A percentile compares a stretch with the other conserved stretches of the same genome.
phyloP scores from a whole-genome alignment of 2,113 vertebrate species.

The Cebus imitator region DNA sequence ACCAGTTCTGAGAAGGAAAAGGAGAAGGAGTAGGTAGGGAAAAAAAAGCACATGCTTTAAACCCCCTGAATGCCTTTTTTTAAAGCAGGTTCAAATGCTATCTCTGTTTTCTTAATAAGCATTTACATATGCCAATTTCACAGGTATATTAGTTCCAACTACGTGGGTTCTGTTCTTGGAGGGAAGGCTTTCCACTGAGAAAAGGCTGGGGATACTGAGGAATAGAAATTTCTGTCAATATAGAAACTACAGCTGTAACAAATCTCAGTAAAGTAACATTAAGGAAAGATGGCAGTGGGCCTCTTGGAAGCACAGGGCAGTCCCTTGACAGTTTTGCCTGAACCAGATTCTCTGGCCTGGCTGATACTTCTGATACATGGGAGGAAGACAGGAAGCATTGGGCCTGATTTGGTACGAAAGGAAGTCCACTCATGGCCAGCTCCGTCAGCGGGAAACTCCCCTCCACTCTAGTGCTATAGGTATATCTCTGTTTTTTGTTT shows the following conservation, averaged over 20 bases:
- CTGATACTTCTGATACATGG: not conserved
- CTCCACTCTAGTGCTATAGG: no score
- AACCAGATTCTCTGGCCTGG: not conserved
- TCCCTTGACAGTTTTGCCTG: not conserved
- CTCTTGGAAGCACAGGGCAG: not conserved
- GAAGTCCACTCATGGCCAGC: not conserved
- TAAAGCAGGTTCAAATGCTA: not conserved
- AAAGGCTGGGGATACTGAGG: rapidly evolving
- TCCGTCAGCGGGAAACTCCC: not conserved
- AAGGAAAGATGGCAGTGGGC: not conserved
- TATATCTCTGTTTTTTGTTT: no score
- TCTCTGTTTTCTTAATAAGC: not conserved
- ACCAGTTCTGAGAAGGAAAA: not conserved
- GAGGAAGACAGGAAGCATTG: not conserved
- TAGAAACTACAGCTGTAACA: not conserved
- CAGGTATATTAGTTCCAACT: no score
- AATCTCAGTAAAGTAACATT: not conserved
- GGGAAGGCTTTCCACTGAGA: not conserved
- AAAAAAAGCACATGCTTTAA: no score
- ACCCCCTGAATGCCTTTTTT: not conserved
- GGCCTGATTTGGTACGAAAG: not conserved
- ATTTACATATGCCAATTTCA: not conserved
- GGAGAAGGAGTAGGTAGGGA: not conserved
- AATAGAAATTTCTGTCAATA: not conserved
- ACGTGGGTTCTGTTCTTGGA: not conserved